Base-by-base conservation (phyloP, 2,888 invertebrate species). In the Neoscelio sp. region DNA sequence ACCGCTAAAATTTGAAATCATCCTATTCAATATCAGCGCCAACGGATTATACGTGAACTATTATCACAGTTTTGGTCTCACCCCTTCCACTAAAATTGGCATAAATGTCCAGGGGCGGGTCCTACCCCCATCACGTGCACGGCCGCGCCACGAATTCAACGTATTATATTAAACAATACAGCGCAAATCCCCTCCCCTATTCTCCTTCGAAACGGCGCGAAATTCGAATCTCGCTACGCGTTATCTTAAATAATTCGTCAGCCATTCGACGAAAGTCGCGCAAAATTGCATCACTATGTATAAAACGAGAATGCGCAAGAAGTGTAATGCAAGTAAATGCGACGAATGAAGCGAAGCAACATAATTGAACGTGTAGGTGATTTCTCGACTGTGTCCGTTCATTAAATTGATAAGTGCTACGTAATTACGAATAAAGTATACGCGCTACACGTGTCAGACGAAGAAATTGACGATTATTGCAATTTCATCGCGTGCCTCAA, bases 401-500 rank as follows among this genome's bases (percentile, higher is more conserved):
- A 71, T 77, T 77, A 77, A 77, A 71, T 71, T 77, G 77, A 65
- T 77, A 77, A 77, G 71, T 48, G 77, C 71, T 42, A 17, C 35
- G 65, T 62, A 77, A 71, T 77, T 70, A 52, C 58, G 77, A 42
- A 77, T 77, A 64, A 70, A 58, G 56, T 58, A 50, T 58, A 35
- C 26, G 33, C 62, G 73, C 54, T 30, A 78, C 67, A 74, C 73
- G 58, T 56, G 73, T 74, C 42, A 62, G 56, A 42, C 56, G 54
- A 33, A 67, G 65, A 50, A 64, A 74, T 73, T 44, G 78, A 78
- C 78, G 78, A 78, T 78, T 78, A 74, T 78, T 67, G 78, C 78
- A 68, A 74, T 68, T 78, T 73, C 78, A 78, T 78, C 78, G 73
- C 78, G 78, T 78, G 78, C 67, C 54, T 48, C 56, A 70, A 54